Percentiles rank a stretch among this genome's conserved stretches.
Conservation (phyloP, 2,797 vertebrate species). For the Poecilia picta region DNA sequence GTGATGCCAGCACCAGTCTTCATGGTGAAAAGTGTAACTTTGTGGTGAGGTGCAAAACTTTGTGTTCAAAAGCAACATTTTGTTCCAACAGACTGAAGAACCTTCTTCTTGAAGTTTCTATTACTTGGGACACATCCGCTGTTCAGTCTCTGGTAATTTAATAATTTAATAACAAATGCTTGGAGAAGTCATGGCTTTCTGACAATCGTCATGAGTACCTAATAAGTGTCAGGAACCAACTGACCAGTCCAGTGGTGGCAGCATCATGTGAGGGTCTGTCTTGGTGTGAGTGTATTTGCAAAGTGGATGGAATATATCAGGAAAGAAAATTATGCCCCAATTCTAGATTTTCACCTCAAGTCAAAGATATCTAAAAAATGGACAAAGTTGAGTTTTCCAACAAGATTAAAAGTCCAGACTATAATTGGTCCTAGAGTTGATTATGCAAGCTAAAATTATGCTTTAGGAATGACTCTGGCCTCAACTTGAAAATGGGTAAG, state of each 20-base stretch:
- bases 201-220: not conserved
- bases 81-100: not conserved
- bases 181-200: not conserved
- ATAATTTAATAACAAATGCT: not conserved
- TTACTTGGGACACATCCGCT: not conserved
- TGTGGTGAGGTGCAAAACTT: not conserved
- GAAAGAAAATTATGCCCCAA: not conserved
- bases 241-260: not conserved
- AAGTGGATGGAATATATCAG: not conserved
- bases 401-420: not conserved
- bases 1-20: not conserved
- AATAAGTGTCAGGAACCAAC: not conserved
- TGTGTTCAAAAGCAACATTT: not conserved
- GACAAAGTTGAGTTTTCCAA: not conserved
- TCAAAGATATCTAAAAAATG: not conserved
- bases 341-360: not conserved
- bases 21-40: not conserved
- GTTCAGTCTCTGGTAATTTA: not conserved
- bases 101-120: not conserved
- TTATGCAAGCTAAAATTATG: not conserved
- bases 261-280: not conserved
- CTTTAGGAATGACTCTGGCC: not conserved
- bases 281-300: not conserved
- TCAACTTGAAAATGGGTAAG: not conserved
- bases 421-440: not conserved